Evolutionary conservation across 1,140 invertebrate genomes (phyloP).

Genomic region (Penaeus vannamei): DNA sequence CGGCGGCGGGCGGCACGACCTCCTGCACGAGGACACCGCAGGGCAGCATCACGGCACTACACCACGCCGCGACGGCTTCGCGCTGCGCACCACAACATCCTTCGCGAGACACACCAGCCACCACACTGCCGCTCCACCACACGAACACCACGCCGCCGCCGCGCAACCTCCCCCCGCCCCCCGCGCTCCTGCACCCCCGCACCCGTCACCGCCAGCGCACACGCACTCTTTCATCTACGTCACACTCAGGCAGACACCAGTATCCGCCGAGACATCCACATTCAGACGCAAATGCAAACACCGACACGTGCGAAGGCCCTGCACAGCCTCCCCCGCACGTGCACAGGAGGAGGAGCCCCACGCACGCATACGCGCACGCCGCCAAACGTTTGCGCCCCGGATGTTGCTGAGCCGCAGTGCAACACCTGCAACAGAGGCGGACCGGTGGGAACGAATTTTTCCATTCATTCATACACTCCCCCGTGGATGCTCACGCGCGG

Average conservation of each 20-base stretch:
- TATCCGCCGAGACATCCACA: background rate
- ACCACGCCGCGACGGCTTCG: constrained; percentile 48
- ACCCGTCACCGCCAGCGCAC: background rate
- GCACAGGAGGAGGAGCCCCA: background rate
- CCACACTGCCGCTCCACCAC: constrained; percentile 44
- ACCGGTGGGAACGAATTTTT: too few species aligned
- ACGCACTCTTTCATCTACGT: background rate
- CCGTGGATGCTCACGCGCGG: too few species aligned
- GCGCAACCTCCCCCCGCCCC: constrained; percentile 1
- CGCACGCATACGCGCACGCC: background rate
- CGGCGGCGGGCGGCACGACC: constrained; percentile 13
- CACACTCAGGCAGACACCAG: background rate
- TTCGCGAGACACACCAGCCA: constrained; percentile 38
- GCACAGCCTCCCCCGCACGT: too few species aligned
- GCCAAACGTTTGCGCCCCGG: background rate
- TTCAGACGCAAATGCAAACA: background rate
- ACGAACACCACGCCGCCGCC: background rate
- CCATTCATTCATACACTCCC: too few species aligned
- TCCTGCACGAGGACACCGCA: constrained; percentile 17
- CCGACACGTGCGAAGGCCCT: background rate
- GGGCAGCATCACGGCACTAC: constrained; percentile 6
- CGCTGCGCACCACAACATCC: constrained; percentile 39
- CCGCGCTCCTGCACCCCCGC: constrained; percentile 23
- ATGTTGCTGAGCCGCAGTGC: too few species aligned
- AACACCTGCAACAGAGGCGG: too few species aligned